phyloP scores from a whole-genome alignment of 2,113 vertebrate genomes.

The Epinephelus moara region DNA sequence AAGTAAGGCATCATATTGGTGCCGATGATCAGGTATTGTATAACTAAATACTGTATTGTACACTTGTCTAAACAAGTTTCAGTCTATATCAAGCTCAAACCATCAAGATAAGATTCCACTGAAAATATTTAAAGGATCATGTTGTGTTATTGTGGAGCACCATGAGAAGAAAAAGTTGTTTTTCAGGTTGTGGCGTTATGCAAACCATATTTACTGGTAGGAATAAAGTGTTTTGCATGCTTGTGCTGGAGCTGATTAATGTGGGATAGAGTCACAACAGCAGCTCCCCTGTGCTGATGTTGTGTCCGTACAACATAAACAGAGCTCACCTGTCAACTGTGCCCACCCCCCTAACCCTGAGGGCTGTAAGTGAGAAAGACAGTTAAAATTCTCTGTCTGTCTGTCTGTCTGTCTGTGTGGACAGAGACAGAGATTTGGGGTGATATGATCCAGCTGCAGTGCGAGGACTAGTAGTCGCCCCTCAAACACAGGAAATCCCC shows the following conservation, averaged over 20 bases:
- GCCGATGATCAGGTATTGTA: background rate
- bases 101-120: background rate
- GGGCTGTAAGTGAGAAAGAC: conserved; percentile 9
- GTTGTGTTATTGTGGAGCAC: background rate
- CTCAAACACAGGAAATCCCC: conserved; percentile 78
- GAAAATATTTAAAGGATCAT: background rate
- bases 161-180: background rate
- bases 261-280: background rate
- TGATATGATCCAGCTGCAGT: conserved; percentile 55
- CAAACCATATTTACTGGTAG: background rate
- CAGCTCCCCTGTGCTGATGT: background rate
- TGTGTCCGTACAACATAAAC: background rate
- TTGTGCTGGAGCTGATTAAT: conserved; percentile 5
- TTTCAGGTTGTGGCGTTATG: background rate
- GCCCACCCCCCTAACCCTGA: conserved; percentile 11
- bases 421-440: conserved; percentile 42
- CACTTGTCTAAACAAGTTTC: background rate
- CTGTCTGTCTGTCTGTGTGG: conserved; percentile 30
- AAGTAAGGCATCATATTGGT: background rate
- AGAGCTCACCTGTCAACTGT: background rate
- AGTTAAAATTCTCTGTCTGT: background rate
- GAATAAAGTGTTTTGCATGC: conserved; percentile 1
- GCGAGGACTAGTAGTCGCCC: conserved; percentile 59
- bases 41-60: background rate
- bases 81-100: background rate